These are phyloP conservation scores for Kryptopterus vitreolus DNA, from an alignment of 2,797 vertebrate species.

Conservation along the genomic window DNA sequence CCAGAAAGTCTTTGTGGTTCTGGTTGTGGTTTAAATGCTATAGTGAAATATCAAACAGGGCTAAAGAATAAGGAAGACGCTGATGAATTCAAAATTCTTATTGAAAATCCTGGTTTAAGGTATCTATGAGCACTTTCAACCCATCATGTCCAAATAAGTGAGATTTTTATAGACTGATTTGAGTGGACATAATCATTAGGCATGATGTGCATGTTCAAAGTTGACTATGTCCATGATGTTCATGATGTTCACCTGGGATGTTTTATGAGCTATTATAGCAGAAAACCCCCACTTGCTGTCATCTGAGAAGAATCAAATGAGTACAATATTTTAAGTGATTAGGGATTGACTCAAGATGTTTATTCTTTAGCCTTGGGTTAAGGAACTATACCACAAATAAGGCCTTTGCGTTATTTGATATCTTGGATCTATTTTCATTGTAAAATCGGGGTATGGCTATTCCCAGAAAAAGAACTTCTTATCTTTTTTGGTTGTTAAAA, in stretches of 20 bases:
- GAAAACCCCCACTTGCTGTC: neutral
- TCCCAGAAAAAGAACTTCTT: neutral
- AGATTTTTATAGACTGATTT: neutral
- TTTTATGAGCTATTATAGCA: neutral
- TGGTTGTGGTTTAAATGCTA: neutral
- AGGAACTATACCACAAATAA: neutral
- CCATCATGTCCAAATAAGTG: neutral
- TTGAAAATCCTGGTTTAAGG: neutral
- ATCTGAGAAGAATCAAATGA: neutral
- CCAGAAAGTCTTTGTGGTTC: slow-evolving; percentile 8
- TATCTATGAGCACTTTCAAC: neutral
- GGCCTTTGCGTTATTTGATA: slow-evolving; percentile 18
- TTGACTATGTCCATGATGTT: neutral
- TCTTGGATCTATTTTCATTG: slow-evolving; percentile 33
- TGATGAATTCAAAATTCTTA: slow-evolving; percentile 7
- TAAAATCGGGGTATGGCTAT: neutral
- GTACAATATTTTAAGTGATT: neutral
- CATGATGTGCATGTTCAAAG: neutral
- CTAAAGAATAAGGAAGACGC: slow-evolving; percentile 4
- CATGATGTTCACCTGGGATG: neutral
- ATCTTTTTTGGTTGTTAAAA: neutral
- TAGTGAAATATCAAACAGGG: slow-evolving; percentile 34
- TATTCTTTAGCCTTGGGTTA: slow-evolving; percentile 6
- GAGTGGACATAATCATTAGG: neutral
- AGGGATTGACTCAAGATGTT: neutral